phyloP scores from a whole-genome alignment of 1,140 invertebrate species.

The Rhynchophorus ferrugineus region DNA sequence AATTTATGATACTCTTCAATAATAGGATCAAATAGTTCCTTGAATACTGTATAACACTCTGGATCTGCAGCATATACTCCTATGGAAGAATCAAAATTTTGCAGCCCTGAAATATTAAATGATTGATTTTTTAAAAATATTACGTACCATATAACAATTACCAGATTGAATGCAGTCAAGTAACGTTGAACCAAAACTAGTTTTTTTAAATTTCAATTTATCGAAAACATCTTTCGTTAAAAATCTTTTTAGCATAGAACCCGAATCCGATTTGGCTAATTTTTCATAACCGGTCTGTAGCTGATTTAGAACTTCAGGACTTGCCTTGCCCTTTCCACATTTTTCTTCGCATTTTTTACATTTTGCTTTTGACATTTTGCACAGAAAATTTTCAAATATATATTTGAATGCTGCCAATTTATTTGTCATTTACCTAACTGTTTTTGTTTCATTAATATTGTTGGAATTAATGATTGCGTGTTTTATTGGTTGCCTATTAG shows the following conservation, averaged over 20 bases:
- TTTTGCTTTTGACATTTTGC: constrained; percentile 20
- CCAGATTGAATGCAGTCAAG: constrained; percentile 59
- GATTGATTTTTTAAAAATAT: not conserved
- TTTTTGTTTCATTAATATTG: too few relatives aligned
- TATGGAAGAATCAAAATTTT: constrained; percentile 53
- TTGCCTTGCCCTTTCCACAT: constrained; percentile 34
- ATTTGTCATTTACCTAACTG: too few relatives aligned
- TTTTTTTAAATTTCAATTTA: constrained; percentile 53
- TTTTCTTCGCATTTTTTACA: constrained; percentile 32
- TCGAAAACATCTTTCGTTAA: constrained; percentile 58
- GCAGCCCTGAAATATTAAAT: constrained; percentile 43
- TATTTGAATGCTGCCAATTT: too few relatives aligned
- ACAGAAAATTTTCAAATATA: constrained; percentile 3
- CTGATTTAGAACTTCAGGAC: constrained; percentile 67
- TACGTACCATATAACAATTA: constrained; percentile 8
- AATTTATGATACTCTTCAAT: constrained; percentile 72
- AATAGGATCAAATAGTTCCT: constrained; percentile 64
- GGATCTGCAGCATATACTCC: constrained; percentile 69
- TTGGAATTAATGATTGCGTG: too few relatives aligned
- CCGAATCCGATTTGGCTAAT: constrained; percentile 51
- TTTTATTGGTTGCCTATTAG: too few relatives aligned
- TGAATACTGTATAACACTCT: constrained; percentile 61
- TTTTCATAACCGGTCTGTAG: constrained; percentile 54
- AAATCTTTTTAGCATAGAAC: constrained; percentile 67
- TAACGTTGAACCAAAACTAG: constrained; percentile 50